phyloP scores from a whole-genome alignment of 92 coral and sea anemone species.

The Paragorgia papillata region DNA sequence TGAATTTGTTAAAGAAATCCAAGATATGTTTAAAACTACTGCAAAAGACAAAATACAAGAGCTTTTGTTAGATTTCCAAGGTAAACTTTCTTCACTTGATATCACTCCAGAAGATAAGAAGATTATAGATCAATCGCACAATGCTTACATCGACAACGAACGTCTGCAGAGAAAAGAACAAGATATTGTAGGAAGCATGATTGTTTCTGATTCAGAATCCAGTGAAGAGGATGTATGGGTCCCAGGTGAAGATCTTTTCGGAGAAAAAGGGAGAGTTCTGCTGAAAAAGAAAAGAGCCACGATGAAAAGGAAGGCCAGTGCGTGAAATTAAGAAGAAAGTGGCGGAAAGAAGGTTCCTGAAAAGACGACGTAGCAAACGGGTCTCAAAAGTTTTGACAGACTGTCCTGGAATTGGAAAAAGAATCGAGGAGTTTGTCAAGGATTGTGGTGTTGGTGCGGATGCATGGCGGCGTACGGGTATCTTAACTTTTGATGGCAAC shows the following conservation, averaged over 20 bases:
- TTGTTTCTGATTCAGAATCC: constrained; percentile 47
- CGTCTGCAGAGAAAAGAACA: constrained; percentile 29
- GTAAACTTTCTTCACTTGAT: constrained; percentile 54
- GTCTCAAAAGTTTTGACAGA: neutral
- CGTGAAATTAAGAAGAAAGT: constrained; percentile 14
- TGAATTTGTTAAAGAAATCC: constrained; percentile 51
- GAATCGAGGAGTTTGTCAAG: constrained; percentile 50
- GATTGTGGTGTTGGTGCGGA: too few species aligned
- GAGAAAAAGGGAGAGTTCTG: constrained; percentile 42
- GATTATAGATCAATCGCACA: constrained; percentile 55
- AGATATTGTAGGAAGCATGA: neutral
- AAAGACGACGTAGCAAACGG: constrained; percentile 38
- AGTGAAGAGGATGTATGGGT: constrained; percentile 43
- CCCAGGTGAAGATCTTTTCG: constrained; percentile 23
- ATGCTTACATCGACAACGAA: constrained; percentile 52
- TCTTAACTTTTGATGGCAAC: too few species aligned
- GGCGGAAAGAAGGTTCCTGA: constrained; percentile 46
- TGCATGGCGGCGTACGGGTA: constrained; percentile 59
- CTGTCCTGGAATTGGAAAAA: constrained; percentile 49
- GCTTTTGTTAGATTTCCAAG: constrained; percentile 25
- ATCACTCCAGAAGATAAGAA: constrained; percentile 48
- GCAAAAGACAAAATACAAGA: constrained; percentile 41
- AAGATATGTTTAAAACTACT: constrained; percentile 34
- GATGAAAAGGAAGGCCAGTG: constrained; percentile 31
- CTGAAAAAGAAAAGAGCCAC: constrained; percentile 35